Conservation (phyloP, 2,888 invertebrate species). For the Idaea straminata region DNA sequence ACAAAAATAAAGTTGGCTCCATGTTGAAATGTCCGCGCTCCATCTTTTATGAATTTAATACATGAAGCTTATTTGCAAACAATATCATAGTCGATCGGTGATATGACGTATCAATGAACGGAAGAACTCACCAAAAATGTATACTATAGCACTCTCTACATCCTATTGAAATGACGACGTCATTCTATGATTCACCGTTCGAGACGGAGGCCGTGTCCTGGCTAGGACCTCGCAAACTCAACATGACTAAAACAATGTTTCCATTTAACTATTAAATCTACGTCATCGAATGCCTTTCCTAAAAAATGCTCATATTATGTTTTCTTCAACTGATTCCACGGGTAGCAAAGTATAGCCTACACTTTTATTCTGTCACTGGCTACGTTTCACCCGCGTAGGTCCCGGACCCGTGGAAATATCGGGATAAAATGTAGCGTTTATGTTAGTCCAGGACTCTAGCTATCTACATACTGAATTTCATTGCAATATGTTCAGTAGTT, state of each 20-base stretch:
- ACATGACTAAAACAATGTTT: conserved; percentile 22
- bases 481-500: no score
- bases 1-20: no score
- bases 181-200: conserved; percentile 39
- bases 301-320: not conserved
- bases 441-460: no score
- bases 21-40: no score
- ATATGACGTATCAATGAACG: conserved; percentile 59
- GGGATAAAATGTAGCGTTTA: no score
- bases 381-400: no score
- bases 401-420: no score
- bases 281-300: not conserved
- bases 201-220: conserved; percentile 42
- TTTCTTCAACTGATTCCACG: no score
- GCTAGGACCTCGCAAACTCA: conserved; percentile 38
- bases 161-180: conserved; percentile 41
- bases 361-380: no score
- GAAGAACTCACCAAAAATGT: conserved; percentile 58
- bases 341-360: no score
- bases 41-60: conserved; percentile 20
- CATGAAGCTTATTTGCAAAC: conserved; percentile 51
- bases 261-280: not conserved
- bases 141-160: conserved; percentile 39
- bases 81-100: conserved; percentile 38
- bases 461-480: no score